Base-by-base conservation (phyloP, 2,888 invertebrate genomes). In the Callimorpha dominula region DNA sequence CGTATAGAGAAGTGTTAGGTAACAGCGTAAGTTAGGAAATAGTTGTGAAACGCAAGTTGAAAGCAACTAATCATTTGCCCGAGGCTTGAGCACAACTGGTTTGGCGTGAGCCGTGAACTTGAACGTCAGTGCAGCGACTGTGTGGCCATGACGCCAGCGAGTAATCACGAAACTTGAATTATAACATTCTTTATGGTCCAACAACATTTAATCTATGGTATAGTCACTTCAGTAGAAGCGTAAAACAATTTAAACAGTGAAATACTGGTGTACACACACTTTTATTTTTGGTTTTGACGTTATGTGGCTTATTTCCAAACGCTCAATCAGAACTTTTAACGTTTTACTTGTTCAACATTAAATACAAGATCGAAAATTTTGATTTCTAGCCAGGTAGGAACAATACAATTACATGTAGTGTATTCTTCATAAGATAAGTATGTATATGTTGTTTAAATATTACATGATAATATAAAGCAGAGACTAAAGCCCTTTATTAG, bases 31-130 rank as follows among this genome's bases (percentile, higher is more conserved):
- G 77, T 82, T 73, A 82, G 54, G 69, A 64, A 62, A 15, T 50
- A 65, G 60, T 73, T 80, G 70, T 72, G 83, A 81, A 81, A 82
- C 65, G 67, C 65, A n/a, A 43, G 65, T 81, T 68, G 76, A 79
- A 78, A 82, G 82, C 73, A 71, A 75, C 70, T 76, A 81, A 78
- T 79, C 74, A 82, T 65, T 60, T 46, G 72, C 43, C 68, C 72
- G 75, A 62, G 71, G 77, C 75, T 64, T 43, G 70, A 52, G 54
- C 31, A 15, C 70, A 81, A 82, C 82, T 75, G 81, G 82, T 82
- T 82, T 79, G 20, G 54, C 52, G 63, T 65, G 50, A 77, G 62
- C 82, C 82, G 74, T 82, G 82, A 82, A 82, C 82, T 82, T 82
- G 82, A 79, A 82, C 77, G 60, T 60, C 67, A 64, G 65, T 71